Conservation (phyloP, 1,140 invertebrate species). For the Bombus pascuorum region DNA sequence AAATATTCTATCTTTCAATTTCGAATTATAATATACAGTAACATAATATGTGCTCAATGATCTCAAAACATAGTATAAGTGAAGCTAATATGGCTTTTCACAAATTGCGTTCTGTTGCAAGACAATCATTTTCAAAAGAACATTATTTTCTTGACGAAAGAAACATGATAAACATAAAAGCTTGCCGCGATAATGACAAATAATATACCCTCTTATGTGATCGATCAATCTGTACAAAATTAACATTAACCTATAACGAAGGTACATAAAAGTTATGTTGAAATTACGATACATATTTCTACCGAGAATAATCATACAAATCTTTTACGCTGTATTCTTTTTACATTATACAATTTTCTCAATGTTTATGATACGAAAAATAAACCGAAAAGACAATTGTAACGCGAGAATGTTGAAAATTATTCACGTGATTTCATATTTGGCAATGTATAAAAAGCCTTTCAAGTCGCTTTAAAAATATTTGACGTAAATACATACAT, state of each 20-base stretch:
- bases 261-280: not conserved
- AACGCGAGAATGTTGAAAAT: not conserved
- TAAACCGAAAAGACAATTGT: not conserved
- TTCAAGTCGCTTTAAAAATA: not conserved
- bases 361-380: not conserved
- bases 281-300: conserved; percentile 25
- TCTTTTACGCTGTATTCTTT: not conserved
- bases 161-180: not conserved
- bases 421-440: not conserved
- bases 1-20: not conserved
- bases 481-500: not conserved
- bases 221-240: not conserved
- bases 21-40: not conserved
- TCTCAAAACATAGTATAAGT: conserved; percentile 30
- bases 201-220: conserved; percentile 11
- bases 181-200: conserved; percentile 46
- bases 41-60: conserved; percentile 49
- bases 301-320: not conserved
- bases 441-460: not conserved
- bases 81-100: conserved; percentile 45
- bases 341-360: too few relatives aligned
- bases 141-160: not conserved
- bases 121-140: conserved; percentile 71
- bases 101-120: conserved; percentile 74
- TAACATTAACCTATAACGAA: not conserved